phyloP scores from a whole-genome alignment of 2,113 vertebrate genomes.

The Speoplatyrhinus poulsoni region DNA sequence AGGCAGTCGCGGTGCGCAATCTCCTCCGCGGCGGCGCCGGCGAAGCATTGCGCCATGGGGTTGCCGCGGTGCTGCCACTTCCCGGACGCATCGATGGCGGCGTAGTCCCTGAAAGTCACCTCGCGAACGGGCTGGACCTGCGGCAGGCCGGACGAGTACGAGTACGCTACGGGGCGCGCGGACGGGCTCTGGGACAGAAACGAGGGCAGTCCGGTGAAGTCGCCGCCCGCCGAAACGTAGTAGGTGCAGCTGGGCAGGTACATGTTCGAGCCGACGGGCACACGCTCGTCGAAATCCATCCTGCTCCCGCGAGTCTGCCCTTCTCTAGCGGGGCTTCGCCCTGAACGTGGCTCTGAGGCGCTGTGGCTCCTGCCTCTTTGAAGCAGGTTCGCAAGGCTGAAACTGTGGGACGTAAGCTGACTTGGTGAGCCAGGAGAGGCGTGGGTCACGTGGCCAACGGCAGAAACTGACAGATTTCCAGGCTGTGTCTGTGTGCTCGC shows the following conservation, averaged over 20 bases:
- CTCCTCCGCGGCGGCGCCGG: constrained; percentile 87
- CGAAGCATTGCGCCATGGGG: constrained; percentile 88
- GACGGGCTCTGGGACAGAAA: constrained; percentile 95
- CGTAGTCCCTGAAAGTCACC: constrained; percentile 98
- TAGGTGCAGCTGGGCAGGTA: constrained; percentile 99
- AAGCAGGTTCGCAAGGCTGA: constrained; percentile 95
- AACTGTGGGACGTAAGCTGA: constrained; percentile 99
- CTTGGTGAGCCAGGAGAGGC: constrained; percentile 96
- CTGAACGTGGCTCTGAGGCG: constrained; percentile 92
- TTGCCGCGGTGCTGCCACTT: constrained; percentile 95
- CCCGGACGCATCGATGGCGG: constrained; percentile 92
- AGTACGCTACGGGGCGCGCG: constrained; percentile 95
- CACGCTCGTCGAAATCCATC: constrained; percentile 99
- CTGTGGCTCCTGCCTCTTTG: constrained; percentile 94
- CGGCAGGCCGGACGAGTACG: constrained; percentile 96
- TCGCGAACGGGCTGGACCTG: constrained; percentile 96
- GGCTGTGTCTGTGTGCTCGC: constrained; percentile 15
- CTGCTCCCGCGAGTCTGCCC: constrained; percentile 74
- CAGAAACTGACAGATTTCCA: constrained; percentile 92
- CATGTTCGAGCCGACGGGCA: constrained; percentile 98
- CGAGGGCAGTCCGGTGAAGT: constrained; percentile 97
- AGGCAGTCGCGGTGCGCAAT: constrained; percentile 96
- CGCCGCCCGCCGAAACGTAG: constrained; percentile 96
- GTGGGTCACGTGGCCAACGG: constrained; percentile 92
- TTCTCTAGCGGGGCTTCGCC: constrained; percentile 83